These are phyloP conservation scores for Acinonyx jubatus DNA, from an alignment of 2,113 vertebrate species.

Conservation along the genomic window DNA sequence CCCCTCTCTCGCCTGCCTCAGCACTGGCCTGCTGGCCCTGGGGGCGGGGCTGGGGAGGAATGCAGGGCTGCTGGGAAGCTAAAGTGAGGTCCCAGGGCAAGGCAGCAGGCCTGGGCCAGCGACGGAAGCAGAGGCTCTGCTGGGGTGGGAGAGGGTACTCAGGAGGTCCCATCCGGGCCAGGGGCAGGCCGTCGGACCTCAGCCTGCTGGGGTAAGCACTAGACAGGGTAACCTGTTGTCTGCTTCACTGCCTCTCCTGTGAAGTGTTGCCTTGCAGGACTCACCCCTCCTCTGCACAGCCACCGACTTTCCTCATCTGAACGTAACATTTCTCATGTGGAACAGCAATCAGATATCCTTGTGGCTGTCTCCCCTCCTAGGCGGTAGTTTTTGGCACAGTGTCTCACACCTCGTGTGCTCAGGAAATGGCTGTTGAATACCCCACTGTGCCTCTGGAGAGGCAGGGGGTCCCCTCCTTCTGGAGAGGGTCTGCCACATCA, in stretches of 20 bases:
- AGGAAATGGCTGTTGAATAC: not conserved
- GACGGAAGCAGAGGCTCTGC: not conserved
- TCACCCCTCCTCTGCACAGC: not conserved
- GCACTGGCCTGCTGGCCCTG: not conserved
- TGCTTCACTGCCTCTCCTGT: not conserved
- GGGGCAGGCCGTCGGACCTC: not conserved
- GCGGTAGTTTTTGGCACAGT: not conserved
- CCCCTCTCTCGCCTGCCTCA: not conserved
- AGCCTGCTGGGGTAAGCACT: not conserved
- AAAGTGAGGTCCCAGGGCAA: not conserved
- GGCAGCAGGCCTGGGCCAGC: not conserved
- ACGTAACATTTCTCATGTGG: too few species aligned
- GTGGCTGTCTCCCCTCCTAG: not conserved
- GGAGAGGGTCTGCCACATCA: not conserved
- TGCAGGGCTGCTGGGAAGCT: not conserved
- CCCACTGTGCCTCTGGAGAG: not conserved
- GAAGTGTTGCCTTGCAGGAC: not conserved
- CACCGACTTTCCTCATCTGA: not conserved
- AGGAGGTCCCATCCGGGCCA: not conserved
- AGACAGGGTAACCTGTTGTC: rapidly evolving
- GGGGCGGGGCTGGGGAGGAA: not conserved
- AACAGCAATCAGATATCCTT: not conserved
- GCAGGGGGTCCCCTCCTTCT: not conserved
- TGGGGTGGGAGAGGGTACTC: not conserved
- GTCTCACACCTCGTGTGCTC: not conserved